These are phyloP conservation scores for Staurois parvus DNA, from an alignment of 2,797 vertebrate genomes.

Conservation along the genomic window DNA sequence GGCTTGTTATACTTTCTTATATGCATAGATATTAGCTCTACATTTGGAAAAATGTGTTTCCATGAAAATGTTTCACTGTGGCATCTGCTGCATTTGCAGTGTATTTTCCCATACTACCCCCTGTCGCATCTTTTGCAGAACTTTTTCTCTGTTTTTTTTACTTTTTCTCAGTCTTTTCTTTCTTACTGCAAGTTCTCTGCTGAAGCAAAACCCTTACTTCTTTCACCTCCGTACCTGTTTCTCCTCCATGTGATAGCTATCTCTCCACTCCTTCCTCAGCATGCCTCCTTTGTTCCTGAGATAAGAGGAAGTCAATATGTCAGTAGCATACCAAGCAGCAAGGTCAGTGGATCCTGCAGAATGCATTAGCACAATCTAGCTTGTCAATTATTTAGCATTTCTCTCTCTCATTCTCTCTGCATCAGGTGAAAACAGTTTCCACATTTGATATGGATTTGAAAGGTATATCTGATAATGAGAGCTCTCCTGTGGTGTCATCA, in stretches of 20 bases:
- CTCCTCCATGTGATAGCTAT: conserved; percentile 57
- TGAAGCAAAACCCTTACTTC: conserved; percentile 15
- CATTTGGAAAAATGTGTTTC: too few species aligned
- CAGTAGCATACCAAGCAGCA: conserved; percentile 60
- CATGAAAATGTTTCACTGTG: too few species aligned
- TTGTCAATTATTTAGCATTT: conserved; percentile 58
- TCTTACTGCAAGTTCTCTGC: conserved; percentile 4
- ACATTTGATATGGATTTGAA: conserved; percentile 49
- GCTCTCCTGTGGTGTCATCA: background rate
- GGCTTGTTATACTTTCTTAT: too few species aligned
- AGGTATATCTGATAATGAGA: conserved; percentile 66
- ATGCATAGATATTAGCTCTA: too few species aligned
- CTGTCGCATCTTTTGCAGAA: background rate
- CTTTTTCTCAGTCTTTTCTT: background rate
- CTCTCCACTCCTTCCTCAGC: conserved; percentile 44
- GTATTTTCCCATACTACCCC: conserved; percentile 12
- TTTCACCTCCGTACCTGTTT: conserved; percentile 49
- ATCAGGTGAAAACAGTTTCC: conserved; percentile 34
- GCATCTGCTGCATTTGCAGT: background rate
- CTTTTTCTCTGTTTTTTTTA: background rate
- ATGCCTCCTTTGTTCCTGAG: conserved; percentile 55
- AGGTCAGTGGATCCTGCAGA: conserved; percentile 46
- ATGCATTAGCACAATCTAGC: conserved; percentile 51
- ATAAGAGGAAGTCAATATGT: conserved; percentile 63
- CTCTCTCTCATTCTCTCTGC: conserved; percentile 12